phyloP scores from a whole-genome alignment of 1,140 invertebrate species.

The Atta colombica region DNA sequence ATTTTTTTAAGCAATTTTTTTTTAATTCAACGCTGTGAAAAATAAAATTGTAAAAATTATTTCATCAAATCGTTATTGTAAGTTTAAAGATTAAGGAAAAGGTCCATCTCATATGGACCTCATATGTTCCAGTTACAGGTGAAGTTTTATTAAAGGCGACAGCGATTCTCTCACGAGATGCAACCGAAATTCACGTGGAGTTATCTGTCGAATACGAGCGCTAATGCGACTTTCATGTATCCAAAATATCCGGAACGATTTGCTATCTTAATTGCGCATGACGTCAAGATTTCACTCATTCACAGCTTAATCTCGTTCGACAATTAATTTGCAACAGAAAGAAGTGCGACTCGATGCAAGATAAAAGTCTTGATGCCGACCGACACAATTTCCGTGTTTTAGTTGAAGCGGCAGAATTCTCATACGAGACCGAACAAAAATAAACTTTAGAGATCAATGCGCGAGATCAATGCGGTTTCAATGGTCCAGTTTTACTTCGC shows the following conservation, averaged over 20 bases:
- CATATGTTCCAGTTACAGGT: no score
- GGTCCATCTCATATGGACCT: no score
- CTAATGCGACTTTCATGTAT: conserved; percentile 74
- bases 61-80: no score
- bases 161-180: not conserved
- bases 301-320: conserved; percentile 24
- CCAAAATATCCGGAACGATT: conserved; percentile 48
- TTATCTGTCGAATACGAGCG: conserved; percentile 64
- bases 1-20: no score
- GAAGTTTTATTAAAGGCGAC: not conserved
- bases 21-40: no score
- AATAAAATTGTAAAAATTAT: no score
- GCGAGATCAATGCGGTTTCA: not conserved
- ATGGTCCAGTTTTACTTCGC: not conserved
- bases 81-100: no score
- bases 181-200: not conserved
- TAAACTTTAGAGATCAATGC: not conserved
- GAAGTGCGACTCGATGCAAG: not conserved
- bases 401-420: not conserved
- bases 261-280: conserved; percentile 71
- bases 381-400: not conserved
- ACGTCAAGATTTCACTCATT: conserved; percentile 64
- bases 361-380: conserved; percentile 6
- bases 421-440: not conserved
- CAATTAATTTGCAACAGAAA: conserved; percentile 68